Conservation (phyloP, 2,888 invertebrate genomes). For the Megamerina dolium region DNA sequence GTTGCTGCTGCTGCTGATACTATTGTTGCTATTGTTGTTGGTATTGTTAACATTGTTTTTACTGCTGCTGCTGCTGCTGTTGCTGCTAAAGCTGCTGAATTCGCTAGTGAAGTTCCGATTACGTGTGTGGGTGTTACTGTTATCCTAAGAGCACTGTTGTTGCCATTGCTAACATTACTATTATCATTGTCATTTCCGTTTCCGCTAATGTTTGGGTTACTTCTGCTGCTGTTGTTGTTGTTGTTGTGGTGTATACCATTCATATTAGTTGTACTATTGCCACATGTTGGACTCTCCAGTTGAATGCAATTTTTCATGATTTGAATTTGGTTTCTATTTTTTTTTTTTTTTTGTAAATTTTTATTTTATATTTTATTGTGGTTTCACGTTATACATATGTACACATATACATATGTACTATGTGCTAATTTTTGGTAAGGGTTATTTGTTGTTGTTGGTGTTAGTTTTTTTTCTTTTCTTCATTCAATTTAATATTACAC, state of each 20-base stretch:
- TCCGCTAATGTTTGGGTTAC: slow-evolving; percentile 19
- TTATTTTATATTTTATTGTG: no score
- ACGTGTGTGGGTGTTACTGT: no score
- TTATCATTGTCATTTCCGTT: slow-evolving; percentile 41
- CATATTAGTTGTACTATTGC: no score
- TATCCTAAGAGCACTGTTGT: slow-evolving; percentile 19
- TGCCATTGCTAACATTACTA: slow-evolving; percentile 29
- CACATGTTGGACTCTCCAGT: slow-evolving; percentile 35
- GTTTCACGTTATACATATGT: no score
- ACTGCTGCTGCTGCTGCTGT: slow-evolving; percentile 18
- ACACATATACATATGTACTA: no score
- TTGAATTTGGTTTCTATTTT: no score
- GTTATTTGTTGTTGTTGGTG: slow-evolving; percentile 14
- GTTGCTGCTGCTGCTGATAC: slow-evolving; percentile 17
- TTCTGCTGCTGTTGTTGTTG: slow-evolving; percentile 8
- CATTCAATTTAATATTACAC: no score
- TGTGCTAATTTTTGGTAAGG: no score
- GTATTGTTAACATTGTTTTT: not conserved
- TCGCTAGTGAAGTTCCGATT: no score
- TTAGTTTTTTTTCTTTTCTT: no score
- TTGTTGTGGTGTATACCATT: not conserved
- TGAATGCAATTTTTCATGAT: slow-evolving; percentile 42
- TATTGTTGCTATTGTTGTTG: slow-evolving; percentile 14
- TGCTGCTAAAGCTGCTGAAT: slow-evolving; percentile 26
- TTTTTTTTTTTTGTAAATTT: no score